These are phyloP conservation scores for Acyrthosiphon pisum DNA, from an alignment of 1,140 invertebrate genomes.

Conservation along the genomic window DNA sequence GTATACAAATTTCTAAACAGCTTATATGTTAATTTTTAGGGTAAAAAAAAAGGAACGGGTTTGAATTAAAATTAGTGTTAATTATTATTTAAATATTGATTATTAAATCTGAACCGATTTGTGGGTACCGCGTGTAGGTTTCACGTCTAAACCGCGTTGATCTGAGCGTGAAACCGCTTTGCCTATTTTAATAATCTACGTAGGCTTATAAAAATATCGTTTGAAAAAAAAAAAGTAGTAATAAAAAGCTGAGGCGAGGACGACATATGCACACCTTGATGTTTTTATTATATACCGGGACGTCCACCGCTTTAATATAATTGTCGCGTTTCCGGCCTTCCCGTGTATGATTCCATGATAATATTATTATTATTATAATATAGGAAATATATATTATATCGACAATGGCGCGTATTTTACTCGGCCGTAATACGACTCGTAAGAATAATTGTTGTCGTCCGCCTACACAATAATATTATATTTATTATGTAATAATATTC, in stretches of 20 bases:
- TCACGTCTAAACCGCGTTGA: background rate
- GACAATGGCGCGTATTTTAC: background rate
- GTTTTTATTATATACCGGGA: background rate
- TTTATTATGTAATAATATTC: background rate
- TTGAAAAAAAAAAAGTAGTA: background rate
- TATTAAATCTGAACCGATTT: background rate
- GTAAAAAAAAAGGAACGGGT: background rate
- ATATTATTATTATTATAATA: background rate
- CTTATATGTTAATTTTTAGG: background rate
- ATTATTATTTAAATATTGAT: background rate
- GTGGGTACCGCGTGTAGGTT: background rate
- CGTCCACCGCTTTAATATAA: background rate
- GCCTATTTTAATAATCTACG: background rate
- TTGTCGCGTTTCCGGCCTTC: background rate
- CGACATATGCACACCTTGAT: background rate
- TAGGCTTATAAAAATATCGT: background rate
- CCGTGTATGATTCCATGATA: background rate
- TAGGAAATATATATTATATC: slow-evolving; percentile 4
- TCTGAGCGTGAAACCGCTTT: background rate
- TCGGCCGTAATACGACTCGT: background rate
- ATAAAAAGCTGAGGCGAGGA: background rate
- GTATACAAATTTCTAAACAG: background rate
- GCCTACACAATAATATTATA: background rate
- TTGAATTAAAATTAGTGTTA: background rate
- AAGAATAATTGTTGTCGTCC: background rate